Conservation (phyloP, 2,888 invertebrate species). For the Pollenia amentaria region DNA sequence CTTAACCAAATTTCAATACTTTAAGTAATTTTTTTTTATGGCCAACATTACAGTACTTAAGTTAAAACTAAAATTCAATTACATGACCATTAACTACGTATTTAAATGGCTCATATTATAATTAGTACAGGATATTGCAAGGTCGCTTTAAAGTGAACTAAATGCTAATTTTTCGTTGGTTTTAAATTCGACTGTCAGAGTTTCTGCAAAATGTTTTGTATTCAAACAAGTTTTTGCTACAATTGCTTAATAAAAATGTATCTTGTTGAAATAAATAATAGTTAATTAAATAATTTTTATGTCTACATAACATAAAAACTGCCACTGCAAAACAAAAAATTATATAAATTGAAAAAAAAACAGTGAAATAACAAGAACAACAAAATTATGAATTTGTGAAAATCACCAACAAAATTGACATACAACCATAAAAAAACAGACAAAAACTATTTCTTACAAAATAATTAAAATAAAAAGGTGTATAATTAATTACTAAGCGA, state of each 20-base stretch:
- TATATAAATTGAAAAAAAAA: not conserved
- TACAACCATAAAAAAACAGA: slow-evolving; percentile 19
- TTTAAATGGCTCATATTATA: slow-evolving; percentile 1
- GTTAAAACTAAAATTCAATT: not conserved
- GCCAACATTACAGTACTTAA: not conserved
- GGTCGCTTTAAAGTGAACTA: slow-evolving; percentile 22
- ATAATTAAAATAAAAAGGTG: not conserved
- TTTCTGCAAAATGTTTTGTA: not conserved
- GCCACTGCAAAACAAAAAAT: not conserved
- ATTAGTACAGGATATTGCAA: slow-evolving; percentile 45
- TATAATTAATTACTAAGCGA: slow-evolving; percentile 14
- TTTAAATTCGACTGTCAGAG: not conserved
- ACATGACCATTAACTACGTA: slow-evolving; percentile 6
- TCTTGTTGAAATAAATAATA: slow-evolving; percentile 54
- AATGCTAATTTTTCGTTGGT: not conserved
- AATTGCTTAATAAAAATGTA: slow-evolving; percentile 3
- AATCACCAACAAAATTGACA: slow-evolving; percentile 33
- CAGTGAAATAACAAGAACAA: slow-evolving; percentile 35
- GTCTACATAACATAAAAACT: slow-evolving; percentile 38
- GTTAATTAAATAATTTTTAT: slow-evolving; percentile 62
- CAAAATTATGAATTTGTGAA: slow-evolving; percentile 53
- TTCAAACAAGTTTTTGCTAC: not conserved
- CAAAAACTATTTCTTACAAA: slow-evolving; percentile 10
- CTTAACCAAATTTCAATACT: not conserved
- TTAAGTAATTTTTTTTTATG: not conserved